Evolutionary conservation across 1,140 invertebrate genomes (phyloP).

Genomic region (Pemphigus obesinymphae): DNA sequence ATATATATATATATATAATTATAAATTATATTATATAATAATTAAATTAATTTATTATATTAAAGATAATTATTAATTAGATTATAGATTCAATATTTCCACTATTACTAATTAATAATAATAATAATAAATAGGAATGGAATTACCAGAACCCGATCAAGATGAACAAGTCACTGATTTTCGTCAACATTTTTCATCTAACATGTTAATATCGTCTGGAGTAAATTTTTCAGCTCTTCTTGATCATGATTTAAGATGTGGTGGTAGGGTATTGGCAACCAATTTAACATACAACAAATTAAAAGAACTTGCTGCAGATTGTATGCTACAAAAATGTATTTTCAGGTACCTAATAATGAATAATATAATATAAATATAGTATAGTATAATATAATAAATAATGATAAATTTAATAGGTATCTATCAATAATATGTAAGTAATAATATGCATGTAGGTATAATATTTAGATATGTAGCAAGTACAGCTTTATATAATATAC

Average conservation of each 20-base stretch:
- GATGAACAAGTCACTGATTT: slow-evolving; percentile 63
- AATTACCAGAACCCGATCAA: slow-evolving; percentile 62
- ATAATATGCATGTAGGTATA: too few relatives aligned
- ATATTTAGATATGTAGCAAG: too few relatives aligned
- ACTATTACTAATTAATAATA: too few relatives aligned
- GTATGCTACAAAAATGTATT: slow-evolving; percentile 67
- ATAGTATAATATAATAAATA: too few relatives aligned
- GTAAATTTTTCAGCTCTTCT: slow-evolving; percentile 66
- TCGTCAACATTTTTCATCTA: slow-evolving; percentile 61
- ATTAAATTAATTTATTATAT: too few relatives aligned
- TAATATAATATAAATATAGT: too few relatives aligned
- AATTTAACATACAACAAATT: slow-evolving; percentile 59
- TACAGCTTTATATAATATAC: too few relatives aligned
- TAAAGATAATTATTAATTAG: too few relatives aligned
- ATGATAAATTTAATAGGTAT: too few relatives aligned
- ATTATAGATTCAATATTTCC: too few relatives aligned
- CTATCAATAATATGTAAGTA: too few relatives aligned
- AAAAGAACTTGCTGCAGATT: slow-evolving; percentile 57
- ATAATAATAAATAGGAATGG: slow-evolving; percentile 55
- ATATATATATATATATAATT: neutral
- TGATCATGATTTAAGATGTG: slow-evolving; percentile 65
- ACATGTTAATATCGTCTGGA: slow-evolving; percentile 57
- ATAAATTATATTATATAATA: too few relatives aligned
- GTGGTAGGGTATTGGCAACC: slow-evolving; percentile 60
- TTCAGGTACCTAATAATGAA: slow-evolving; percentile 58